These are phyloP conservation scores for Nesoenas mayeri DNA, from an alignment of 2,113 vertebrate genomes.

Conservation along the genomic window DNA sequence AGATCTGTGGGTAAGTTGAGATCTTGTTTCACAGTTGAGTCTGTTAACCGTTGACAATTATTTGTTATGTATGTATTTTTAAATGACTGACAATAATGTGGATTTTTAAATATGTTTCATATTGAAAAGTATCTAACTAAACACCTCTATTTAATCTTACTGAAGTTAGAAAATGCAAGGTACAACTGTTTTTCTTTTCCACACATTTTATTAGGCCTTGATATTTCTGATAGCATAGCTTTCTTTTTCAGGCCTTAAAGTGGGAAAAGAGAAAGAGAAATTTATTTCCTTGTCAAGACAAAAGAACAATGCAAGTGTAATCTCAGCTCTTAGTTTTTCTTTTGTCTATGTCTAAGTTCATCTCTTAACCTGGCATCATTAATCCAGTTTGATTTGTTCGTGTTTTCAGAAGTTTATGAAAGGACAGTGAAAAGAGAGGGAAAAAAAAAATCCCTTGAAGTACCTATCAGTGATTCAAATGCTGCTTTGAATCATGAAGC, in stretches of 20 bases:
- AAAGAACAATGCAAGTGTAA: background rate
- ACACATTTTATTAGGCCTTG: background rate
- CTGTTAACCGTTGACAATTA: rapidly evolving
- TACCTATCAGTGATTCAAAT: background rate
- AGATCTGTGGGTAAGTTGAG: background rate
- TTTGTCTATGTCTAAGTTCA: background rate
- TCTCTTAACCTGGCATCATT: slow-evolving; percentile 25
- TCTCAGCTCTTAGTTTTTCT: slow-evolving; percentile 17
- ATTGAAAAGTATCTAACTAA: background rate
- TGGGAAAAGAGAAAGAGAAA: background rate
- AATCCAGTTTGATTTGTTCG: background rate
- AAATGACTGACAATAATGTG: background rate
- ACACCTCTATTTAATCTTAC: background rate
- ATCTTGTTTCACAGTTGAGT: background rate
- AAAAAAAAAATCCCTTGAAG: background rate
- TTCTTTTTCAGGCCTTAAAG: slow-evolving; percentile 10
- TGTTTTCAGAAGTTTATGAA: slow-evolving; percentile 14
- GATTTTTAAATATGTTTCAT: background rate
- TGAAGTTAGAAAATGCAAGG: background rate
- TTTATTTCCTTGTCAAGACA: slow-evolving; percentile 22
- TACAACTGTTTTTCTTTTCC: background rate
- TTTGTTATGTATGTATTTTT: background rate
- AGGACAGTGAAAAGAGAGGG: background rate
- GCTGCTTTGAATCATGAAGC: background rate
- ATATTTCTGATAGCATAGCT: background rate